Base-by-base conservation (phyloP, 2,113 vertebrate genomes). In the Thunnus thynnus region DNA sequence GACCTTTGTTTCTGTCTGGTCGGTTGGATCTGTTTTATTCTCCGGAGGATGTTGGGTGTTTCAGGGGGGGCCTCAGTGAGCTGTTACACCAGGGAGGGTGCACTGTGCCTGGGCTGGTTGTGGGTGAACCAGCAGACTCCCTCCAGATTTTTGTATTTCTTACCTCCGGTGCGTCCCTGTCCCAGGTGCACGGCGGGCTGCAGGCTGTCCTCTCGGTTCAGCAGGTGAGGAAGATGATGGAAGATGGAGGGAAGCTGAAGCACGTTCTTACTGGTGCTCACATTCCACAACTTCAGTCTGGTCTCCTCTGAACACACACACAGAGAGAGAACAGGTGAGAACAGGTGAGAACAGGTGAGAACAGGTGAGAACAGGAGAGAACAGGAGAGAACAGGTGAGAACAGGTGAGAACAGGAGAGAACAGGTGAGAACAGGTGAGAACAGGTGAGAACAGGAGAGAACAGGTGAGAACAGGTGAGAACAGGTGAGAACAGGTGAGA, bases 191-290 rank as follows among this genome's bases (percentile, higher is more conserved):
- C 96, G 0, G 98, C 96, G 0, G 98, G 98, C 94, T 97, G 97
- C 84, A 99, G 96, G 90, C 97, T 98, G 95, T 96, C 97, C 92
- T 99, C 97, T 89, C 97, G 95, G 95, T 96, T 96, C 92, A 98
- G 95, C 89, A 99, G 97, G 94, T 99, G 98, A n/a, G 98, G 98
- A 88, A 99, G 96, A 91, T 99, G 98, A 91, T 99, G 97, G 95
- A 99, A 98, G 96, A 99, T 97, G 73, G 97, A 99, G 89, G 98
- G 98, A 86, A 99, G 96, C 94, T 98, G 98, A 81, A 99, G 95
- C 82, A 97, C 95, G 94, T 97, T 99, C 92, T 98, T 97, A 92
- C 97, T 98, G 82, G 96, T 96, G 80, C 97, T 99, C 89, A 96
- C 94, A 63, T 99, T 99, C 98, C 98, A 99, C 71, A 98, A 91